Percentiles rank a stretch among this genome's conserved stretches.
phyloP scores from a whole-genome alignment of 2,888 invertebrate genomes.

The Catocala sponsa region DNA sequence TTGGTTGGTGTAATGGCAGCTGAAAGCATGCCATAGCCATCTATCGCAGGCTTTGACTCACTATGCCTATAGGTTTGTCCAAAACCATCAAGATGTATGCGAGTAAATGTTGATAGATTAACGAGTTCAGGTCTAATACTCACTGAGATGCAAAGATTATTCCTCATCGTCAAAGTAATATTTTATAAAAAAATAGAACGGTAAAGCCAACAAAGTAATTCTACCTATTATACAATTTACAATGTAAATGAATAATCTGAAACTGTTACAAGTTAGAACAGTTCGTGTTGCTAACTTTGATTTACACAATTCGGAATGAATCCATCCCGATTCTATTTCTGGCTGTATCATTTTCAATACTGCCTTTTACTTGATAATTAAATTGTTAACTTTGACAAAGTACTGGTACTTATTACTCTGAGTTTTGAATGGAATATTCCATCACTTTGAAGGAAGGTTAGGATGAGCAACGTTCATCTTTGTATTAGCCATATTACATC shows the following conservation, averaged over 20 bases:
- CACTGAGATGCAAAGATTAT: no score
- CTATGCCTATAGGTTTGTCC: no score
- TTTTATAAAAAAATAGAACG: no score
- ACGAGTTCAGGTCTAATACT: no score
- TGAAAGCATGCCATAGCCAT: no score
- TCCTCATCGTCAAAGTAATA: no score
- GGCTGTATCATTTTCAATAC: slow-evolving; percentile 10
- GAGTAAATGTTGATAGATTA: no score
- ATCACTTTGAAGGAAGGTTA: background rate
- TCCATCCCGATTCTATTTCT: slow-evolving; percentile 7
- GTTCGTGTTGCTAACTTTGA: background rate
- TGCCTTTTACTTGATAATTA: slow-evolving; percentile 33
- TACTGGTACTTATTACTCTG: slow-evolving; percentile 27
- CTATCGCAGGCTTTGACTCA: no score
- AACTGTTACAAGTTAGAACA: background rate
- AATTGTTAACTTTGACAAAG: slow-evolving; percentile 44
- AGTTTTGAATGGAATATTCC: slow-evolving; percentile 10
- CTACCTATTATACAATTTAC: background rate
- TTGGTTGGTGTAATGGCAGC: no score
- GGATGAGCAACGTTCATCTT: slow-evolving; percentile 1
- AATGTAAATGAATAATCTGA: background rate
- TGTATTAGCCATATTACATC: background rate
- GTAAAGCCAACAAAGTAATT: background rate
- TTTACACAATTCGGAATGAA: slow-evolving; percentile 3
- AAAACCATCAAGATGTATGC: no score